These are phyloP conservation scores for Oligia latruncula DNA, from an alignment of 2,888 invertebrate species.

Conservation along the genomic window DNA sequence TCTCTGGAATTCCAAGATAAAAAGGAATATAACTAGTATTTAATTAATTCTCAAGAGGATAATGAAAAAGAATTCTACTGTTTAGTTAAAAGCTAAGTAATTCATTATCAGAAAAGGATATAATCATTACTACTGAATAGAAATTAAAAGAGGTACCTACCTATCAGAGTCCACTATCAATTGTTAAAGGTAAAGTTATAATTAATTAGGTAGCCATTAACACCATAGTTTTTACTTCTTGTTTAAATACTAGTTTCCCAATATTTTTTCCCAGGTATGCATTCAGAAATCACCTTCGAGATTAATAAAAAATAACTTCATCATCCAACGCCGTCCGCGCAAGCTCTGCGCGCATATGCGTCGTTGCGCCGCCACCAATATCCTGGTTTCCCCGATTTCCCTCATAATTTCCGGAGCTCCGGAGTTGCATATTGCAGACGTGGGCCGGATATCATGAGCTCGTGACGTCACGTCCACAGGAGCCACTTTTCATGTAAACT, in stretches of 20 bases:
- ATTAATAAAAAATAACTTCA: slow-evolving; percentile 2
- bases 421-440: slow-evolving; percentile 46
- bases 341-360: slow-evolving; percentile 15
- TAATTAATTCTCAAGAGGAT: slow-evolving; percentile 2
- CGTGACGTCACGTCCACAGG: slow-evolving; percentile 15
- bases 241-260: neutral
- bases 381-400: slow-evolving; percentile 54
- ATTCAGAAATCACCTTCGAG: neutral
- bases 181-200: neutral
- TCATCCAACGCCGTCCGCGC: slow-evolving; percentile 1
- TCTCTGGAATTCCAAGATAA: neutral
- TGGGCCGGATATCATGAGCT: slow-evolving; percentile 52
- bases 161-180: neutral
- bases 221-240: too few relatives aligned
- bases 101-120: neutral
- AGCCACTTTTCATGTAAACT: slow-evolving; percentile 32
- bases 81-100: neutral
- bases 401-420: slow-evolving; percentile 57
- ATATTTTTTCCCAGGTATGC: neutral
- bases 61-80: neutral
- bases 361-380: slow-evolving; percentile 46
- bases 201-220: neutral
- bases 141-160: neutral
- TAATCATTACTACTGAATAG: neutral
- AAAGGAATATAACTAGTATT: neutral